Evolutionary conservation across 2,113 vertebrate species (phyloP).

Genomic region (Chloropsis hardwickii): DNA sequence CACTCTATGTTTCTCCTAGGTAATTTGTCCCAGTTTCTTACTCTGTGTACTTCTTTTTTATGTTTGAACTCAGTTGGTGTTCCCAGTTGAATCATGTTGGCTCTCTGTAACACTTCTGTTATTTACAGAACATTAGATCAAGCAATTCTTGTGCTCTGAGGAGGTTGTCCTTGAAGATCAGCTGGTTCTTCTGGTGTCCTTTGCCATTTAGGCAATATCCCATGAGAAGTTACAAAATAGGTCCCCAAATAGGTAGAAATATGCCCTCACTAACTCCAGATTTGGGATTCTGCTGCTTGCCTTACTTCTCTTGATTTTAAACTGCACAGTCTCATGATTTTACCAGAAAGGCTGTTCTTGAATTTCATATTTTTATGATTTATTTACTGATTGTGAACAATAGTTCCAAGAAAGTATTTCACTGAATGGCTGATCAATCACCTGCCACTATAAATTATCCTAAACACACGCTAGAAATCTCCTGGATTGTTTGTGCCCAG

Average conservation of each 20-base stretch:
- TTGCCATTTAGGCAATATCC: background rate
- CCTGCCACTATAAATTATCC: background rate
- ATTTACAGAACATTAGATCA: background rate
- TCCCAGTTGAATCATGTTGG: background rate
- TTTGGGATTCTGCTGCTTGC: background rate
- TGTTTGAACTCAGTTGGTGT: background rate
- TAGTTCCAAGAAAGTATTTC: background rate
- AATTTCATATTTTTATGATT: background rate
- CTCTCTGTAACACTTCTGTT: background rate
- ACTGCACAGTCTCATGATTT: background rate
- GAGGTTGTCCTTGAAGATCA: background rate
- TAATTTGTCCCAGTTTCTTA: background rate
- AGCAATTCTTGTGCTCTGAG: background rate
- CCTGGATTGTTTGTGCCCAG: background rate
- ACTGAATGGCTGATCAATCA: background rate
- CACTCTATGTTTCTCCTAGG: background rate
- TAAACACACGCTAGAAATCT: background rate
- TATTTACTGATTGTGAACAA: background rate
- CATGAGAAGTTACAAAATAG: background rate
- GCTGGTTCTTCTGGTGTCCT: background rate
- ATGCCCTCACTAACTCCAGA: background rate
- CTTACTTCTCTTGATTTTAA: background rate
- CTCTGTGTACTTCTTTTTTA: background rate
- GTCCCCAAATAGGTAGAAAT: background rate
- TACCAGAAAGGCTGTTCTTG: background rate